These are phyloP conservation scores for Aethina tumida DNA, from an alignment of 1,140 invertebrate genomes.

Conservation along the genomic window DNA sequence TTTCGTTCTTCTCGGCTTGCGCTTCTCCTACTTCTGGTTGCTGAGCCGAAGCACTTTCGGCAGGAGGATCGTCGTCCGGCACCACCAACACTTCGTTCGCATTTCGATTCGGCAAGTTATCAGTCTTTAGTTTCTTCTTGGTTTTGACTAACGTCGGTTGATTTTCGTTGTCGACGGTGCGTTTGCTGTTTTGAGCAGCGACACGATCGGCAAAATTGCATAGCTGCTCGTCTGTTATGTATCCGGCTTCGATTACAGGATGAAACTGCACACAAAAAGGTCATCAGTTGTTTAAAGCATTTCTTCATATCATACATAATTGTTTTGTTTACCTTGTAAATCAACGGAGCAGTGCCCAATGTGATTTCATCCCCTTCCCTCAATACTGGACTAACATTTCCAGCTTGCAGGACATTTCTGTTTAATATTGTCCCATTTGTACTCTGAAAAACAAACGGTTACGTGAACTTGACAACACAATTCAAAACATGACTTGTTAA, in stretches of 20 bases:
- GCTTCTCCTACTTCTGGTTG: neutral
- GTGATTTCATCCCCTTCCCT: constrained; percentile 16
- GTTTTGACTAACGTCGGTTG: constrained; percentile 10
- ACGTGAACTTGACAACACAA: no score
- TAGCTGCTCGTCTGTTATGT: neutral
- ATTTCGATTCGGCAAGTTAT: neutral
- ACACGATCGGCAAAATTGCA: no score
- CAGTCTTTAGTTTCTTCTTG: neutral
- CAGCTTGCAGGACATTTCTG: constrained; percentile 7
- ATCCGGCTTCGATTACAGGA: neutral
- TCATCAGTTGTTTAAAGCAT: constrained; percentile 3
- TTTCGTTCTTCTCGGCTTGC: constrained; percentile 7
- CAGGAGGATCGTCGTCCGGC: neutral
- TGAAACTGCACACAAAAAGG: neutral
- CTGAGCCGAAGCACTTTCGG: neutral
- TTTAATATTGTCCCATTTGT: constrained; percentile 22
- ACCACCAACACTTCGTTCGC: neutral
- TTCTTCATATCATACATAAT: constrained; percentile 3
- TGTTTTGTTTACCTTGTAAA: constrained; percentile 7
- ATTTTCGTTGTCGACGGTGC: neutral
- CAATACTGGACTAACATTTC: constrained; percentile 7
- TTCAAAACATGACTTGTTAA: neutral
- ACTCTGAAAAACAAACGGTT: constrained; percentile 13
- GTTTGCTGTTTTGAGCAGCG: no score
- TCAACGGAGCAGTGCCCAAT: constrained; percentile 11